A percentile compares a stretch with the other conserved stretches of the same genome.
phyloP scores from a whole-genome alignment of 2,888 invertebrate genomes.

The Amiota communis region DNA sequence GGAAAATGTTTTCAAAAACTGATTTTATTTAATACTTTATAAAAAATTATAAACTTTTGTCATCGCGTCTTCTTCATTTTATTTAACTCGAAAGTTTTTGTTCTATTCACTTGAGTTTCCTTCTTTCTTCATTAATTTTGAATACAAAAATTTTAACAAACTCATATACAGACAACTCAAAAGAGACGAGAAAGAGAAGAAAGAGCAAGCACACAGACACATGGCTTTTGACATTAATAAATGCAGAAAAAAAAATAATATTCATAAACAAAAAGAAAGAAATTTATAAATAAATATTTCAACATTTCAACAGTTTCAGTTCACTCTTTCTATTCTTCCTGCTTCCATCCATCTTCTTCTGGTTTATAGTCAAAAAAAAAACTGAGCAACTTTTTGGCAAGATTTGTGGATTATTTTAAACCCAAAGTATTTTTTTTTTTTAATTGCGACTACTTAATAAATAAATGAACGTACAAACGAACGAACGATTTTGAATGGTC shows the following conservation, averaged over 20 bases:
- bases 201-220: background rate
- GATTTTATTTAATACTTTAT: too few relatives aligned
- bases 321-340: background rate
- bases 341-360: too few relatives aligned
- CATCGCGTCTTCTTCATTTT: too few relatives aligned
- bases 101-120: too few relatives aligned
- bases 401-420: background rate
- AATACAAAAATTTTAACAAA: too few relatives aligned
- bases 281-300: slow-evolving; percentile 10
- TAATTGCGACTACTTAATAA: background rate
- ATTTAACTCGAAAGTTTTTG: too few relatives aligned
- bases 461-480: background rate
- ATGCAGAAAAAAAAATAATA: background rate
- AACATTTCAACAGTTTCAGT: slow-evolving; percentile 1
- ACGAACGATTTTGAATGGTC: background rate
- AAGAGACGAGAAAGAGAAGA: too few relatives aligned
- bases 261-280: background rate
- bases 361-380: too few relatives aligned
- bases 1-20: too few relatives aligned
- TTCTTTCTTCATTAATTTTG: too few relatives aligned
- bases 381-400: slow-evolving; percentile 6
- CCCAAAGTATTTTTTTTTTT: background rate
- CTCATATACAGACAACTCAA: too few relatives aligned
- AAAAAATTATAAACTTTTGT: too few relatives aligned
- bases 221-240: slow-evolving; percentile 14